Conservation (phyloP, 2,888 invertebrate species). For the Geophilus truncorum region DNA sequence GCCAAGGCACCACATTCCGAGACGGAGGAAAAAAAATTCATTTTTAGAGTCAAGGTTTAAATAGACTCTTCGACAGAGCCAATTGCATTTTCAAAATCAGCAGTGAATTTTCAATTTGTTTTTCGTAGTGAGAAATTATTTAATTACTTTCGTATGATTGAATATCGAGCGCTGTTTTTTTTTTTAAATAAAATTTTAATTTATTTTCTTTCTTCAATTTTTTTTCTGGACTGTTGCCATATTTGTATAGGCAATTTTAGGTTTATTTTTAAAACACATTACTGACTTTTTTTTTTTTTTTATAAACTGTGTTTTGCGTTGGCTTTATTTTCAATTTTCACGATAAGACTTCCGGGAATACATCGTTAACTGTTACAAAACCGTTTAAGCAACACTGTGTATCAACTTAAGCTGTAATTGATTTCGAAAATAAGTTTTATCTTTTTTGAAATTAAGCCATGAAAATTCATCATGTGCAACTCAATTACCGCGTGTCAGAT, state of each 20-base stretch:
- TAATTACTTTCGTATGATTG: too few relatives aligned
- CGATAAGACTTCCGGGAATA: background rate
- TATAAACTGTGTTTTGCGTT: too few relatives aligned
- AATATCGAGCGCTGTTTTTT: too few relatives aligned
- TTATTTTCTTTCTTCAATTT: background rate
- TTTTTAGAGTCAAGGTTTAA: slow-evolving; percentile 22
- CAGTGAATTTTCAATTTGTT: background rate
- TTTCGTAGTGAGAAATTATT: too few relatives aligned
- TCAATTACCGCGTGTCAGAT: background rate
- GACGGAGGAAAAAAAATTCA: background rate
- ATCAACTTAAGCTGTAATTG: background rate
- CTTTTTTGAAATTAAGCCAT: slow-evolving; percentile 1
- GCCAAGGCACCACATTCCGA: slow-evolving; percentile 21
- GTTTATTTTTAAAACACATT: too few relatives aligned
- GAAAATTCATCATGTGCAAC: background rate
- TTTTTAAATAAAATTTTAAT: background rate
- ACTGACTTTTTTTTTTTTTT: too few relatives aligned
- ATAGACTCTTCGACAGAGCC: background rate
- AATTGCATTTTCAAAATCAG: background rate
- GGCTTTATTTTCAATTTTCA: background rate
- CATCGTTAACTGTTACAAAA: background rate
- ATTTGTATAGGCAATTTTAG: too few relatives aligned
- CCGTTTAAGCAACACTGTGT: background rate
- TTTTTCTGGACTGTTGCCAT: background rate
- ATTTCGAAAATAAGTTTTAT: background rate